These are phyloP conservation scores for Lacanobia oleracea DNA, from an alignment of 2,888 invertebrate genomes.

Conservation along the genomic window DNA sequence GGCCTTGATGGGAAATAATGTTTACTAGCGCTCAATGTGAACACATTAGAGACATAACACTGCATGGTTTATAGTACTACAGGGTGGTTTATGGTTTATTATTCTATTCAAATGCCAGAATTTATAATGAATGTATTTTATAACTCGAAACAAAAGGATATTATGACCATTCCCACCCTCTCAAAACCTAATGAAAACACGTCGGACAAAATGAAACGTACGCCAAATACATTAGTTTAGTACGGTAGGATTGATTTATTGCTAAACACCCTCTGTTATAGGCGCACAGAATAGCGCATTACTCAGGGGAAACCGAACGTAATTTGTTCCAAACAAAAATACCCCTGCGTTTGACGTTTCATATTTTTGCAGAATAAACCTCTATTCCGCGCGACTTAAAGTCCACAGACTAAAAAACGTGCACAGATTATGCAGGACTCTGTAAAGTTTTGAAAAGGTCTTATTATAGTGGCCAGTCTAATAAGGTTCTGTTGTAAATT, in stretches of 20 bases:
- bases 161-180: constrained; percentile 63
- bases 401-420: constrained; percentile 56
- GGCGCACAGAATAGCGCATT: constrained; percentile 57
- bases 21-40: not conserved
- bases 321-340: constrained; percentile 64
- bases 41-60: constrained; percentile 4
- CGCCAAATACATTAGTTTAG: constrained; percentile 78
- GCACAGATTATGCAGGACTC: constrained; percentile 45
- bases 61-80: not conserved
- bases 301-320: constrained; percentile 70
- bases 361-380: constrained; percentile 54
- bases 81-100: constrained; percentile 31
- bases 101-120: constrained; percentile 51
- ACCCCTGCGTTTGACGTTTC: constrained; percentile 47
- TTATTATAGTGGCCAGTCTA: constrained; percentile 52
- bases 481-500: constrained; percentile 33
- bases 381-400: constrained; percentile 47
- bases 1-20: not conserved
- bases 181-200: constrained; percentile 72
- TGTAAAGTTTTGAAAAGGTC: constrained; percentile 57
- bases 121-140: constrained; percentile 45
- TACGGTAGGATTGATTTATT: constrained; percentile 78
- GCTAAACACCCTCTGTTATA: constrained; percentile 69
- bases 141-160: constrained; percentile 56
- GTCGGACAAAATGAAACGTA: constrained; percentile 73